Conservation (phyloP, 2,888 invertebrate genomes). For the Polyploca ridens region DNA sequence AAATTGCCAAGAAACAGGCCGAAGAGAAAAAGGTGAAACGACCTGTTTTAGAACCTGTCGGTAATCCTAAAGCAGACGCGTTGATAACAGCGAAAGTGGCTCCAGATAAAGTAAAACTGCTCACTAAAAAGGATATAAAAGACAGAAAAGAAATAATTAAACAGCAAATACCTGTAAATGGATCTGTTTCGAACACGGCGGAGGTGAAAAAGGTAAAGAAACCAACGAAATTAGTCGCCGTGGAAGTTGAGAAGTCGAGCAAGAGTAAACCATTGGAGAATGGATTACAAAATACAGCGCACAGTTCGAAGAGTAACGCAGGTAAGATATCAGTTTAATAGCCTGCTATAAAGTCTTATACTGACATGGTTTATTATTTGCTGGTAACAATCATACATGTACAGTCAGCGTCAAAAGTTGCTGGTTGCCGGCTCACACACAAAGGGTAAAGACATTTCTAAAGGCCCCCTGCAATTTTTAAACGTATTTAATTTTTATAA, state of each 20-base stretch:
- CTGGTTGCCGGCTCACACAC: too few relatives aligned
- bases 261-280: conserved; percentile 61
- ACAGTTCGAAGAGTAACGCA: conserved; percentile 55
- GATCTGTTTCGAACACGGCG: conserved; percentile 43
- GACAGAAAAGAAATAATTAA: conserved; percentile 71
- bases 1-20: conserved; percentile 60
- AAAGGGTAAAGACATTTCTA: too few relatives aligned
- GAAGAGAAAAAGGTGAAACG: conserved; percentile 64
- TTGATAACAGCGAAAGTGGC: conserved; percentile 64
- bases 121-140: conserved; percentile 73
- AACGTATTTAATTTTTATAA: too few relatives aligned
- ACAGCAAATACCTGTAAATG: conserved; percentile 68
- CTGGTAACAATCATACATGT: too few relatives aligned
- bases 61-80: conserved; percentile 68
- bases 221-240: conserved; percentile 56
- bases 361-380: not conserved
- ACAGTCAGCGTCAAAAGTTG: too few relatives aligned
- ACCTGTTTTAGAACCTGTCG: conserved; percentile 66
- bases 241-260: conserved; percentile 60
- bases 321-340: conserved; percentile 44
- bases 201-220: conserved; percentile 72
- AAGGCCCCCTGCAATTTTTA: too few relatives aligned
- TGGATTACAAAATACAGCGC: conserved; percentile 55
- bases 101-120: conserved; percentile 72
- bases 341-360: not conserved